Base-by-base conservation (phyloP, 2,113 vertebrate genomes). In the Todiramphus chloris region DNA sequence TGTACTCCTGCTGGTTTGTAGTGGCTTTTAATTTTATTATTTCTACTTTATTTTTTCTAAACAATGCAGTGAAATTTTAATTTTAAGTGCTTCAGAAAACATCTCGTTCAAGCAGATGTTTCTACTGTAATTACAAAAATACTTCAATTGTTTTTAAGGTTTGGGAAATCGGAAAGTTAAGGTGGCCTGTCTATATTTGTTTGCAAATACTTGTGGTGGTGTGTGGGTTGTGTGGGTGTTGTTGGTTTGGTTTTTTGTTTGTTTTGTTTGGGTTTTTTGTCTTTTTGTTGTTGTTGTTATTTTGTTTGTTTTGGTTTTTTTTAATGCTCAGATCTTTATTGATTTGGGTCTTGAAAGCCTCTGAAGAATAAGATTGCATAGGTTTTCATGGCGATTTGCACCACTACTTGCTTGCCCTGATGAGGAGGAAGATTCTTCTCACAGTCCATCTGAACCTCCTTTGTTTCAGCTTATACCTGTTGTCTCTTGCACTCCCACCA, bases 101-200 rank as follows among this genome's bases (percentile, higher is more conserved):
- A 60, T 94, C 91, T 83, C 94, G 44, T 56, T 84, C 80, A 94
- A 93, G 48, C 91, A 96, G 95, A 94, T 95, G 91, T 94, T 96
- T 95, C 83, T 76, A 84, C 77, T 95, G 87, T 94, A 94, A 93
- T 96, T 91, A 48, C 30, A 83, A 93, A 91, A 90, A 77, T 39
- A 48, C 33, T 68, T 83, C 68, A 93, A 90, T 93, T 97, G 76
- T 89, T 94, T 92, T 94, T 92, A 53, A 91, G 53, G 51, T 79
- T 91, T n/a, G 53, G 30, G 48, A 94, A 91, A 89, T 67, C 16
- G 67, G 58, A 82, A 79, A 58, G 68, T 89, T 63, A 72, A 53
- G n/a, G 84, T 94, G 53, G 21, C 41, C 39, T 91, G 51, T 27
- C 64, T 63, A 35, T 53, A 56, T 41, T 68, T 87, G 55, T 91